Conservation (phyloP, 2,113 vertebrate species). For the Pygoscelis adeliae region DNA sequence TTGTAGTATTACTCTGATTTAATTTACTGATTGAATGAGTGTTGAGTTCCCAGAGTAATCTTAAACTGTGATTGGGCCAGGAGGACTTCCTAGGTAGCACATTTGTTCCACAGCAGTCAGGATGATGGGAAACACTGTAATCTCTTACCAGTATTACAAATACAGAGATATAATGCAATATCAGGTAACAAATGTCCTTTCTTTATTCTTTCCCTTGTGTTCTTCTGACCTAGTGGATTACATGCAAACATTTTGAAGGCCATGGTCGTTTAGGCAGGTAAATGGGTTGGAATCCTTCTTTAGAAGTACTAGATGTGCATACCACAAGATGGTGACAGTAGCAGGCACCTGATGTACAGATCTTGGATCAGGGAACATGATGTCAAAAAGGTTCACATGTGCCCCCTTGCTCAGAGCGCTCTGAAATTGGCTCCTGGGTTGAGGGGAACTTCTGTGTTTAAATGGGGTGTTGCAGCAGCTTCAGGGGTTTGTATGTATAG, state of each 20-base stretch:
- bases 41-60: accelerated
- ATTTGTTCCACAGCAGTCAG: accelerated
- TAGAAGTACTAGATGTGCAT: accelerated
- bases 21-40: accelerated
- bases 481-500: no score
- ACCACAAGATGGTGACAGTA: background rate
- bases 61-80: accelerated
- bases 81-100: accelerated
- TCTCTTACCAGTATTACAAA: no score
- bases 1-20: accelerated
- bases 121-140: accelerated
- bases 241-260: background rate
- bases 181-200: no score
- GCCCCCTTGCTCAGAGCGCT: background rate
- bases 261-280: accelerated
- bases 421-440: accelerated
- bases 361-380: accelerated
- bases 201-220: background rate
- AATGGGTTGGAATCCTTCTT: no score
- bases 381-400: accelerated
- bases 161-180: background rate
- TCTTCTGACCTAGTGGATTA: background rate
- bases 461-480: background rate
- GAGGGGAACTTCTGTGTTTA: no score
- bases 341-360: accelerated